Base-by-base conservation (phyloP, 2,888 invertebrate genomes). In the Eupelmus urozonus region DNA sequence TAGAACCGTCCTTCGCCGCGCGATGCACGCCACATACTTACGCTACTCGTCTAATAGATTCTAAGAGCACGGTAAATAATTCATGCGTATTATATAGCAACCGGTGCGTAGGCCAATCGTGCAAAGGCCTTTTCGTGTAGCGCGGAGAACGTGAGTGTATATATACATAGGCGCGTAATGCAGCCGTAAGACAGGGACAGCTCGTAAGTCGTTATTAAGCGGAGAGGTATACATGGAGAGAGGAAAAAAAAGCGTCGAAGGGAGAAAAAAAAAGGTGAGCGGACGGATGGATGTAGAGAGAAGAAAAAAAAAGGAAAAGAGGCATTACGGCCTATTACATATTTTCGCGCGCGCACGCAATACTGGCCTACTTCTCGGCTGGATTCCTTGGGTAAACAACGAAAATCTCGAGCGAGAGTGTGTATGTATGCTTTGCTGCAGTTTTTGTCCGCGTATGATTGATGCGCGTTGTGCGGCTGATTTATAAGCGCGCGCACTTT, bases 51-150 rank as follows among this genome's bases (percentile, higher is more conserved):
- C 65, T 77, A 66, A 77, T 76, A 71, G 70, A 77, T 77, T 77
- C 71, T 72, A 40, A 77, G 77, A 71, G 77, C 59, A 66, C 25
- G 42, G 77, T 77, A 65, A 71, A 77, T 77, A 77, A 77, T 77
- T 66, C 77, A 77, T 72, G 76, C 63, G 76, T 49, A 51, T 11
- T 27, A 40, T n/a, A n/a, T n/a, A n/a, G 57, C 42, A 40, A 29
- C 55, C 25, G 65, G 77, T 65, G 77, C 77, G 77, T 77, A 76
- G 76, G 76, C 76, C 49, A 75, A 45, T 59, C 49, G 51, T 23
- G 53, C 1, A 27, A 18, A 27, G 71, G 71, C 71, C 60, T 67
- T 71, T 62, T 71, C 71, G 34, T 34, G 13, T 13, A n/a, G 1
- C 29, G 16, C 16, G 34, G 49, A 25, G 23, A 57, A 18, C 23